Base-by-base conservation (phyloP, 2,888 invertebrate genomes). In the Drosophila diplacantha region DNA sequence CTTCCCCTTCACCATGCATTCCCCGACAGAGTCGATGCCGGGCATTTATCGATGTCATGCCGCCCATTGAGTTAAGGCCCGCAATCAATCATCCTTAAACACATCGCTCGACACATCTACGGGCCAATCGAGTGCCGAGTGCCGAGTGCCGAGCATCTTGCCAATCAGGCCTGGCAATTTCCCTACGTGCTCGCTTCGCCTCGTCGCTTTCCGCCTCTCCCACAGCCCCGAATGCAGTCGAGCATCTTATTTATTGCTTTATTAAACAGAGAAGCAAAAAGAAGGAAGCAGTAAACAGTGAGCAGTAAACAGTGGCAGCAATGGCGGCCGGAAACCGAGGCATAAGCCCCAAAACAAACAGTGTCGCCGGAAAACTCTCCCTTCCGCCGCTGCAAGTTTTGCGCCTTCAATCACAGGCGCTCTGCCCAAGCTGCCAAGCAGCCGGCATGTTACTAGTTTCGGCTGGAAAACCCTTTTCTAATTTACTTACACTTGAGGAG, bases 401-500 rank as follows among this genome's bases (percentile, higher is more conserved):
- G 35, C 69, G 69, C 69, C 69, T 60, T 65, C 69, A 69, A 69
- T 69, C 69, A 58, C 49, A 39, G 20, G 9, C 35, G 18, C 35
- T 34, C 20, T 14, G 8, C 46, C 29, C 7, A 7, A 22, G 20
- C 44, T 22, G 35, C 41, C 7, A 7, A 22, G 20, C 44, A 18
- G 35, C 41, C 26, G 41, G 35, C 66, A 52, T 59, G 62, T 71
- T 53, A 58, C 55, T 59, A 71, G 71, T 71, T 71, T 69, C 14
- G 20, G 9, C 35, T 58, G 46, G 47, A 32, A 18, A 32, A 32
- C 72, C 72, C 72, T 72, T 72, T 70, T 72, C 70, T 61, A 72
- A 72, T 72, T 72, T 67, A 72, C 70, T 72, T 67, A 67, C 72
- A 67, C 72, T 72, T 64, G 72, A 64, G 52, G 46, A 56, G 70